A percentile compares a stretch with the other conserved stretches of the same genome.
These are phyloP conservation scores for Napeogenes sylphis DNA, from an alignment of 2,888 invertebrate genomes.

Conservation along the genomic window DNA sequence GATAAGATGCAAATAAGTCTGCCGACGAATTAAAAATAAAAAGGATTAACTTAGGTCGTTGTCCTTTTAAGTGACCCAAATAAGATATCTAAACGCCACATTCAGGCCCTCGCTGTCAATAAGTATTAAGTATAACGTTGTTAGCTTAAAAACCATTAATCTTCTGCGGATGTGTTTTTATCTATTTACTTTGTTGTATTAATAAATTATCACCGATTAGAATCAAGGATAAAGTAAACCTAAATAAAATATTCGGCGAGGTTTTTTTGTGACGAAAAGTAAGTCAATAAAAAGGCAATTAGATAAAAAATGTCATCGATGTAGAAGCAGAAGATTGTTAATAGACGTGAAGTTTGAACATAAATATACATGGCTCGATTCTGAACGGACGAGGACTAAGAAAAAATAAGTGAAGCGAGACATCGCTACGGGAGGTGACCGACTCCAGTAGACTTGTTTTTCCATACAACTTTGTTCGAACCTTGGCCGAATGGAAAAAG, in stretches of 20 bases:
- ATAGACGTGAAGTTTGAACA: slow-evolving; percentile 46
- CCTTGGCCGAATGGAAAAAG: neutral
- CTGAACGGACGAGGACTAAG: slow-evolving; percentile 50
- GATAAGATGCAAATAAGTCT: slow-evolving; percentile 72
- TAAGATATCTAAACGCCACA: slow-evolving; percentile 63
- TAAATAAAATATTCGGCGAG: too few relatives aligned
- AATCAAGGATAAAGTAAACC: too few relatives aligned
- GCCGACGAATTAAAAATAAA: slow-evolving; percentile 64
- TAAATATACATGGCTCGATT: slow-evolving; percentile 56
- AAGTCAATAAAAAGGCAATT: slow-evolving; percentile 25
- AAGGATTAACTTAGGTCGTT: slow-evolving; percentile 61
- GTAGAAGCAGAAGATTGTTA: slow-evolving; percentile 39
- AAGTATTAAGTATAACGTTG: slow-evolving; percentile 68
- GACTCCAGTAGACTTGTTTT: slow-evolving; percentile 45
- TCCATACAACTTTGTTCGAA: slow-evolving; percentile 28
- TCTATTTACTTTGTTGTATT: slow-evolving; percentile 7
- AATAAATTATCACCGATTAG: slow-evolving; percentile 9
- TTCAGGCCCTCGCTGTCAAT: slow-evolving; percentile 59
- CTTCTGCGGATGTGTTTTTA: slow-evolving; percentile 25
- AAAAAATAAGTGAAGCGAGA: slow-evolving; percentile 48
- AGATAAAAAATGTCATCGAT: slow-evolving; percentile 30
- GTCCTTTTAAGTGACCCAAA: slow-evolving; percentile 71
- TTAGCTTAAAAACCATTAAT: slow-evolving; percentile 39
- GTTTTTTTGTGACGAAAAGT: neutral
- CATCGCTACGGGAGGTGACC: slow-evolving; percentile 48